Conservation (phyloP, 1,140 invertebrate genomes). For the Vanessa atalanta region DNA sequence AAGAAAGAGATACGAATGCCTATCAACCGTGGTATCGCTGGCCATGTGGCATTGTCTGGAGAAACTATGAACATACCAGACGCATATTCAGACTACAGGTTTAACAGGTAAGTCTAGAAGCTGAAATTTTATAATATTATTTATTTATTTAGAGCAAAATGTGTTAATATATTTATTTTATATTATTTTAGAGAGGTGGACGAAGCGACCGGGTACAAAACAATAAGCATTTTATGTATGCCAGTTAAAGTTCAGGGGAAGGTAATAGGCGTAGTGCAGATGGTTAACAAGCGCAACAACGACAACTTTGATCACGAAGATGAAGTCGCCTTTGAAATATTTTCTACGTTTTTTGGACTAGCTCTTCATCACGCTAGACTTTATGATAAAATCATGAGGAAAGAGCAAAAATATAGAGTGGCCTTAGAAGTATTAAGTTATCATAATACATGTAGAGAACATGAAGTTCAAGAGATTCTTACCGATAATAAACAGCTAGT, state of each 20-base stretch:
- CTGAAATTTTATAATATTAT: not conserved
- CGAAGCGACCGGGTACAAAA: constrained; percentile 88
- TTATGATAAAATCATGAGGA: constrained; percentile 91
- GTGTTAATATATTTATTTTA: not conserved
- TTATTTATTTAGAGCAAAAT: not conserved
- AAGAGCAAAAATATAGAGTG: constrained; percentile 92
- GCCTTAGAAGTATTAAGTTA: constrained; percentile 92
- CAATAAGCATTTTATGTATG: constrained; percentile 91
- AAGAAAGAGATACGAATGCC: constrained; percentile 81
- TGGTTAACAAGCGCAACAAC: constrained; percentile 90
- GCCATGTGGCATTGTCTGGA: constrained; percentile 88
- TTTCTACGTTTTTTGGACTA: constrained; percentile 92
- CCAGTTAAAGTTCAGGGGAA: constrained; percentile 89
- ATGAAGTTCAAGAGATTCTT: constrained; percentile 82
- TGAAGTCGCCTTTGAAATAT: constrained; percentile 91
- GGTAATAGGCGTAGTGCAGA: constrained; percentile 92
- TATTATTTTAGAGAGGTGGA: constrained; percentile 83
- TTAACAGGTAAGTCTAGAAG: constrained; percentile 82
- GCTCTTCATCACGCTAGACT: constrained; percentile 92
- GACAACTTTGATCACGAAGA: constrained; percentile 86
- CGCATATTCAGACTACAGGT: constrained; percentile 89
- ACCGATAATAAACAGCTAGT: constrained; percentile 50
- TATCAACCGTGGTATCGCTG: constrained; percentile 82
- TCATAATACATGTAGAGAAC: constrained; percentile 88
- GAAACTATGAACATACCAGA: constrained; percentile 89